Base-by-base conservation (phyloP, 1,140 invertebrate genomes). In the Arctopsyche grandis region DNA sequence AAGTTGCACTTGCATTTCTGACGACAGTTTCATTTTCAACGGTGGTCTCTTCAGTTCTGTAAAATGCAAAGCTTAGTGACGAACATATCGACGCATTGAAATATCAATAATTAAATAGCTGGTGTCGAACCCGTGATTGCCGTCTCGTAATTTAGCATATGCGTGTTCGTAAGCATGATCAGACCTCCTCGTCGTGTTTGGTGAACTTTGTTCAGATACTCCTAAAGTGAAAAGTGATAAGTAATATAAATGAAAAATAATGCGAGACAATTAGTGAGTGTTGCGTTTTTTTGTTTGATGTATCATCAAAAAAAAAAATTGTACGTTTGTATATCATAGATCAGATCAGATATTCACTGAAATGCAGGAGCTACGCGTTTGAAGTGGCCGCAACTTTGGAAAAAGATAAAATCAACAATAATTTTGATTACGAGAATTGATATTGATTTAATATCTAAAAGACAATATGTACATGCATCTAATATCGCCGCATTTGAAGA, bases 131-230 rank as follows among this genome's bases (percentile, higher is more conserved):
- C 87, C 78, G 80, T 87, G 74, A 26, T 22, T 66, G 77, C 38
- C 87, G 79, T 86, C 87, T 75, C 88, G 87, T 26, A 88, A 80
- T 83, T 87, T 87, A 1, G 88, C 87, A 77, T 88, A 89, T 5
- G 87, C 87, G 75, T 88, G 87, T 77, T 89, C 88, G 71, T 89
- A 89, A 0, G 87, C 86, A 81, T 88, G 87, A 69, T 88, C 88
- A 44, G 87, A 83, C 77, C 84, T 87, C n/a, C 86, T 85, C 1
- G 86, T 85, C 19, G 86, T 60, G 5, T 43, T 78, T 26, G 82
- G 82, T 74, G 79, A 81, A 70, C 71, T 79, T 73, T 81, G 78
- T 44, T 83, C 82, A 7, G 80, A 81, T 78, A 83, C 70, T 63
- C 78, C 81, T 82, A 70, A 12, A 80, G 24, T 46, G 14, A 66